Evolutionary conservation across 2,797 vertebrate genomes (phyloP).

Genomic region (Scyliorhinus canicula): DNA sequence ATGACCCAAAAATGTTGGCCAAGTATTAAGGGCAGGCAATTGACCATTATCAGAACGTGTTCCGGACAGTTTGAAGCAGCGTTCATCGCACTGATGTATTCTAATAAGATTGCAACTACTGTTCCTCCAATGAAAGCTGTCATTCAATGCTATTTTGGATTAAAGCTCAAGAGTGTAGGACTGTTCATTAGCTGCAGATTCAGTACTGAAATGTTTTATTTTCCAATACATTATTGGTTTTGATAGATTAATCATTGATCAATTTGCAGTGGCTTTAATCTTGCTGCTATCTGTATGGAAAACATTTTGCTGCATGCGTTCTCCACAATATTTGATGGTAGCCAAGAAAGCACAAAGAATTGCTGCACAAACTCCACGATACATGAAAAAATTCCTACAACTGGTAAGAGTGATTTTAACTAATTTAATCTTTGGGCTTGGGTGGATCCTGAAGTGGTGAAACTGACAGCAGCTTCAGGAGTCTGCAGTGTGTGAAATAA

Average conservation of each 20-base stretch:
- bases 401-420: background rate
- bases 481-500: no score
- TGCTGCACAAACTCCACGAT: background rate
- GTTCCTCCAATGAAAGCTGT: background rate
- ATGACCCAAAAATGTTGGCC: background rate
- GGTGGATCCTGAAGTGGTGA: no score
- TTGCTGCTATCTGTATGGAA: background rate
- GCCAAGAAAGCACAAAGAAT: background rate
- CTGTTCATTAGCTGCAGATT: background rate
- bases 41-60: conserved; percentile 22
- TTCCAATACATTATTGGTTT: background rate
- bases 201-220: background rate
- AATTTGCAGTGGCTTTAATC: background rate
- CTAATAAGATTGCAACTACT: background rate
- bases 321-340: background rate
- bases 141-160: background rate
- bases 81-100: background rate
- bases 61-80: conserved; percentile 9
- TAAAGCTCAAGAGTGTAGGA: background rate
- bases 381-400: background rate
- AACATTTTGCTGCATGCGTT: background rate
- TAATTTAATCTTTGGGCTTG: background rate
- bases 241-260: background rate
- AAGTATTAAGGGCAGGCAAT: background rate
- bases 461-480: no score